phyloP scores from a whole-genome alignment of 2,797 vertebrate genomes.

The Diplodus puntazzo region DNA sequence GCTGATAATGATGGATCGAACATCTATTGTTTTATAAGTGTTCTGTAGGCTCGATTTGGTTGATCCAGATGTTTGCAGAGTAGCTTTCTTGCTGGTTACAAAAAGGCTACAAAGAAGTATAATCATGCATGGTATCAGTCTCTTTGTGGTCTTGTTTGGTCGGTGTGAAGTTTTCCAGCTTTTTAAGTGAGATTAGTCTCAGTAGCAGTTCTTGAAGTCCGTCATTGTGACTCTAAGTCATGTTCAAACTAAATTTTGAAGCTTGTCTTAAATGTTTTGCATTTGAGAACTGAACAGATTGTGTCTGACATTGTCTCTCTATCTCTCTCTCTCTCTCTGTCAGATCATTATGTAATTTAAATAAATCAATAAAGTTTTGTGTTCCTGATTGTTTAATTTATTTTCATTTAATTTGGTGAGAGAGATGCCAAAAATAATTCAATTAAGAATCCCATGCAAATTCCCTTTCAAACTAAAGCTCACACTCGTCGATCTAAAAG shows the following conservation, averaged over 20 bases:
- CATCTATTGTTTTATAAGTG: not conserved
- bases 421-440: not conserved
- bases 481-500: conserved; percentile 10
- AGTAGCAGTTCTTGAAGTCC: not conserved
- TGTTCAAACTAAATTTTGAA: not conserved
- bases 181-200: conserved; percentile 8
- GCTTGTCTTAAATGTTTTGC: not conserved
- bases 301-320: not conserved
- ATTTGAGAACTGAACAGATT: not conserved
- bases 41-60: not conserved
- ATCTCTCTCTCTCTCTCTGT: not conserved
- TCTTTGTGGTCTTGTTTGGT: conserved; percentile 42
- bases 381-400: not conserved
- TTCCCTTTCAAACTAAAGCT: not conserved
- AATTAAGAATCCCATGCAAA: conserved; percentile 19
- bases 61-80: not conserved
- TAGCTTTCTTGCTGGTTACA: not conserved
- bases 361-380: not conserved
- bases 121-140: not conserved
- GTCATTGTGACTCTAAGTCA: not conserved
- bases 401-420: not conserved
- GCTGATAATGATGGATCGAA: not conserved
- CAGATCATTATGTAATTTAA: no score
- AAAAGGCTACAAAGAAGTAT: not conserved
- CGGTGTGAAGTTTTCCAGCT: not conserved